Conservation (phyloP, 2,113 vertebrate genomes). For the Melanotaenia duboulayi region DNA sequence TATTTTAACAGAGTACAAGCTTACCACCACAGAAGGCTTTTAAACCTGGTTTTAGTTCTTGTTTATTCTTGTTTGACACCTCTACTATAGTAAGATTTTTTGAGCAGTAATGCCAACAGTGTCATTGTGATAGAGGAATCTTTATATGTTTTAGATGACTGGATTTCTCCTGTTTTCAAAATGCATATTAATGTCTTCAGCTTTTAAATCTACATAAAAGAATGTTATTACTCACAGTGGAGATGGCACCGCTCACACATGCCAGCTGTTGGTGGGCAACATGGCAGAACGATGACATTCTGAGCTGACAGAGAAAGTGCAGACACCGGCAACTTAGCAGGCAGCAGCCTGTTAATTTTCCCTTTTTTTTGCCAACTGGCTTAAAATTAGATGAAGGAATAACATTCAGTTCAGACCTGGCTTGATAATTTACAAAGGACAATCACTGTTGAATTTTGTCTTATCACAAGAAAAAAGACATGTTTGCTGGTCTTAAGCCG, state of each 20-base stretch:
- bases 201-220: conserved; percentile 21
- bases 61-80: conserved; percentile 46
- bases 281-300: conserved; percentile 28
- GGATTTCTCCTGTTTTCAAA: conserved; percentile 11
- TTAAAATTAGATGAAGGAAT: conserved; percentile 1
- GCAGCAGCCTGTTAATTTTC: conserved; percentile 32
- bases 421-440: no score
- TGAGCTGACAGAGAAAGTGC: conserved; percentile 36
- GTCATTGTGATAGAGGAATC: neutral
- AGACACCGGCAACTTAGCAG: conserved; percentile 36
- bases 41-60: conserved; percentile 34
- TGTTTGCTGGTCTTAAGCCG: neutral
- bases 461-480: neutral
- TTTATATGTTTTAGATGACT: neutral
- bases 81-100: conserved; percentile 23
- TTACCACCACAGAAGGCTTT: neutral
- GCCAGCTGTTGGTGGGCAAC: conserved; percentile 42
- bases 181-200: conserved; percentile 43
- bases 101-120: conserved; percentile 18
- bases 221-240: conserved; percentile 61
- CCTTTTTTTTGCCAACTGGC: conserved; percentile 19
- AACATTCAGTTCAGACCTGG: no score
- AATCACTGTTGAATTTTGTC: neutral
- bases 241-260: conserved; percentile 28
- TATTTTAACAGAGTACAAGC: neutral